phyloP scores from a whole-genome alignment of 2,888 invertebrate genomes.

The Sinotaia quadrata region DNA sequence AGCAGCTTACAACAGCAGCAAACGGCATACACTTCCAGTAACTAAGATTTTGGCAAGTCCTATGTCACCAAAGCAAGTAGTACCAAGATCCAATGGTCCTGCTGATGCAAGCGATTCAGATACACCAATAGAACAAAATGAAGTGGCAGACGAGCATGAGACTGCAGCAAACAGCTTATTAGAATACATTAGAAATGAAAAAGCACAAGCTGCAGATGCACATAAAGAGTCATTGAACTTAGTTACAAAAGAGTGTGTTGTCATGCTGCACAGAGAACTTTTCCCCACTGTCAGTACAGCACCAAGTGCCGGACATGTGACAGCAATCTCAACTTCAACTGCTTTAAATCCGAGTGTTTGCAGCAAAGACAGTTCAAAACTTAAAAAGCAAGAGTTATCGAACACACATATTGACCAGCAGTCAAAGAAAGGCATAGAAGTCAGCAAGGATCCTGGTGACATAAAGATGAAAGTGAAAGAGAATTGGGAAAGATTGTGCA shows the following conservation, averaged over 20 bases:
- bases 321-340: no score
- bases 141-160: neutral
- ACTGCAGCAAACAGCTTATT: neutral
- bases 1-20: neutral
- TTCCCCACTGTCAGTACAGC: neutral
- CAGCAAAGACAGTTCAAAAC: neutral
- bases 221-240: neutral
- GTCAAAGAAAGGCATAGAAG: neutral
- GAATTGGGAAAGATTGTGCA: constrained; percentile 20
- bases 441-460: neutral
- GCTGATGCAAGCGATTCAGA: neutral
- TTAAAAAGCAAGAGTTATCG: neutral
- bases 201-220: neutral
- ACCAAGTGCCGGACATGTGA: neutral
- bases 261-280: neutral
- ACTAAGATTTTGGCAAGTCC: neutral
- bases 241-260: neutral
- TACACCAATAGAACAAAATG: neutral
- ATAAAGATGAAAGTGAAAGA: constrained; percentile 14
- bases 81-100: neutral
- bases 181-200: no score
- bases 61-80: neutral
- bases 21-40: no score
- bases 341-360: no score
- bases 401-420: neutral